Conservation (phyloP, 1,140 invertebrate genomes). For the Caenorhabditis tropicalis region DNA sequence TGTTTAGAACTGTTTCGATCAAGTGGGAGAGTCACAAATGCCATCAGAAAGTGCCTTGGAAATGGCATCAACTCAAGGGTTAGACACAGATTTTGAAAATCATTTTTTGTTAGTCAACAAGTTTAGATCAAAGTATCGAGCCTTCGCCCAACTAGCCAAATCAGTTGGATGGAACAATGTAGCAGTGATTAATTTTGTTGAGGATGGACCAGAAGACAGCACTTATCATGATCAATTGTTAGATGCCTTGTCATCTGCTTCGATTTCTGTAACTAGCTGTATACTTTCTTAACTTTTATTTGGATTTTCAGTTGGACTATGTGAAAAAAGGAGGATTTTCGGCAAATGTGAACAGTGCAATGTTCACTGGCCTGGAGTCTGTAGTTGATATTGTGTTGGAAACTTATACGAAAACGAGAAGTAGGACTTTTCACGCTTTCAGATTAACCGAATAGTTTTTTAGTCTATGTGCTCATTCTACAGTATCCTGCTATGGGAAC, state of each 20-base stretch:
- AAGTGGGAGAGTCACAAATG: conserved; percentile 37
- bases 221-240: conserved; percentile 40
- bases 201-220: neutral
- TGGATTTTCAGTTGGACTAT: neutral
- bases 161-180: conserved; percentile 20
- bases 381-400: neutral
- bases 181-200: conserved; percentile 4
- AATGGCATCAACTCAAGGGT: conserved; percentile 38
- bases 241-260: neutral
- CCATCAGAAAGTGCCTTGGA: neutral
- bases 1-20: conserved; percentile 18
- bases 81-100: too few species aligned
- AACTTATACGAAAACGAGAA: conserved; percentile 12
- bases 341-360: neutral
- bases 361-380: conserved; percentile 1
- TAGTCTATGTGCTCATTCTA: conserved; percentile 10
- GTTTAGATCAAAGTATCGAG: neutral
- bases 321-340: conserved; percentile 16
- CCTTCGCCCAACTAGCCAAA: conserved; percentile 7
- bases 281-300: neutral
- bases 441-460: neutral
- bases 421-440: neutral
- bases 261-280: too few species aligned
- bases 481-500: neutral
- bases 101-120: neutral